A percentile compares a stretch with the other conserved stretches of the same genome.
These are phyloP conservation scores for Nomia melanderi DNA, from an alignment of 1,140 invertebrate genomes.

Conservation along the genomic window DNA sequence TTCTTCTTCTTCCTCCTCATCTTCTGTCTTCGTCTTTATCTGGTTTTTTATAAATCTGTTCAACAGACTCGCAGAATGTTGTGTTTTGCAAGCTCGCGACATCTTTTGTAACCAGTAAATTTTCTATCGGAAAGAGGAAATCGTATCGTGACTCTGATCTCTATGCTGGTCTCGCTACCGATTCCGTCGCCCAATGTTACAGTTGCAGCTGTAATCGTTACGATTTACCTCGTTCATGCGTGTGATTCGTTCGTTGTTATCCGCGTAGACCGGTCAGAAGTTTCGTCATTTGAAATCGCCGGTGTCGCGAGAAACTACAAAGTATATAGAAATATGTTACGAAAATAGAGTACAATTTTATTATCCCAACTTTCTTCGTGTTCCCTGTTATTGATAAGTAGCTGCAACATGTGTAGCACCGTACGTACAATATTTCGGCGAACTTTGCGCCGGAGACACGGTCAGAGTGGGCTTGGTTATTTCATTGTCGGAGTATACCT, in stretches of 20 bases:
- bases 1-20: not conserved
- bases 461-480: too few relatives aligned
- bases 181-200: not conserved
- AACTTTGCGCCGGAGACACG: too few relatives aligned
- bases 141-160: conserved; percentile 5
- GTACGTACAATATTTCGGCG: too few relatives aligned
- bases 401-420: too few relatives aligned
- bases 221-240: conserved; percentile 35
- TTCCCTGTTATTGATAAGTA: too few relatives aligned
- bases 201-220: conserved; percentile 11
- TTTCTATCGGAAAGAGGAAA: not conserved
- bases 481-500: too few relatives aligned
- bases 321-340: conserved; percentile 43
- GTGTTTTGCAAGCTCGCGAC: too few relatives aligned
- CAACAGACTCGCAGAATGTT: too few relatives aligned
- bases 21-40: not conserved
- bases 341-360: conserved; percentile 4
- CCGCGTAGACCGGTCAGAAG: conserved; percentile 14
- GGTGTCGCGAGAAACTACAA: conserved; percentile 31
- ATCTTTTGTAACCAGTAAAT: too few relatives aligned
- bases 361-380: not conserved
- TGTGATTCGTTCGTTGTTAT: conserved; percentile 36
- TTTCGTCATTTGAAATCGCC: not conserved
- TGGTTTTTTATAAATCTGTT: too few relatives aligned
- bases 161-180: not conserved